phyloP scores from a whole-genome alignment of 2,797 vertebrate species.

The Galago senegalensis region DNA sequence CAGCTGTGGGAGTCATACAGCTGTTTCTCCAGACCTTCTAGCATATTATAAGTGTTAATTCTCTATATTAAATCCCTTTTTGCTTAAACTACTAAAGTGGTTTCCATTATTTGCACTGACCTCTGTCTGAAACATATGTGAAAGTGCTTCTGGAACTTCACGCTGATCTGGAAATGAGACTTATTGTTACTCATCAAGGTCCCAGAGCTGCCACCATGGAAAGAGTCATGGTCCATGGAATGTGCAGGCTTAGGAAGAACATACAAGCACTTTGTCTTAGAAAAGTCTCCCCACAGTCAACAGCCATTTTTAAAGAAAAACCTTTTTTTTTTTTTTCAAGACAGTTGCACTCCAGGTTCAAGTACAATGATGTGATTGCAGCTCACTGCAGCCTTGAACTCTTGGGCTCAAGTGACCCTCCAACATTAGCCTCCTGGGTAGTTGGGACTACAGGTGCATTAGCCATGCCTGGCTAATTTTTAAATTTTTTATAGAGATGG shows the following conservation, averaged over 20 bases:
- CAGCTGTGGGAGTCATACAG: neutral
- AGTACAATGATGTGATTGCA: neutral
- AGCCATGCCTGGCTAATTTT: neutral
- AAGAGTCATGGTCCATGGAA: neutral
- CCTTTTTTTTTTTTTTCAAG: neutral
- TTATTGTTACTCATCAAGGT: constrained; percentile 5
- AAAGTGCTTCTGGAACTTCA: neutral
- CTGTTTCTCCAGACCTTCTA: neutral
- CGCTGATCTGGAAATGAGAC: constrained; percentile 9
- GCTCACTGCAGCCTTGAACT: neutral
- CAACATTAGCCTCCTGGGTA: neutral
- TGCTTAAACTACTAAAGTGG: neutral
- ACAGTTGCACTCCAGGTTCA: neutral
- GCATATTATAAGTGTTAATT: neutral
- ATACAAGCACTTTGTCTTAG: neutral
- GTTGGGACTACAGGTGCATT: neutral
- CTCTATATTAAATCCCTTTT: constrained; percentile 3
- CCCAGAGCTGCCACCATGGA: neutral
- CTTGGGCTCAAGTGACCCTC: neutral
- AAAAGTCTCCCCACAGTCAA: neutral
- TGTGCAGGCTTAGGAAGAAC: neutral
- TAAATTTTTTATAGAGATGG: neutral
- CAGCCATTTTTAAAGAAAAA: neutral
- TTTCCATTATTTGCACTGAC: constrained; percentile 3
- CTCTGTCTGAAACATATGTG: neutral